phyloP scores from a whole-genome alignment of 2,113 vertebrate species.

The Kryptolebias marmoratus region DNA sequence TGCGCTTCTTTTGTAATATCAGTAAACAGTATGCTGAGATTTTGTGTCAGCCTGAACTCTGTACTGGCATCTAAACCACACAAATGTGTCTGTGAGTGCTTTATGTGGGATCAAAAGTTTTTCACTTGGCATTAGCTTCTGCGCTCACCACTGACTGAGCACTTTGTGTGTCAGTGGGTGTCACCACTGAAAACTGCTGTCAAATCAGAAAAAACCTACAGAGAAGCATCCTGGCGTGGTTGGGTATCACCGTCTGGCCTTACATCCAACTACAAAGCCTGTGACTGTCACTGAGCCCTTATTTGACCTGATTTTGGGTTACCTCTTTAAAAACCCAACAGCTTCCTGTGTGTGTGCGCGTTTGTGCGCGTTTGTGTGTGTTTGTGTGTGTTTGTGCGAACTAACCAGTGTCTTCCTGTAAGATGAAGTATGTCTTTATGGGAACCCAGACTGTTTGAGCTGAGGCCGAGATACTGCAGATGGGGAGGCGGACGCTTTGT shows the following conservation, averaged over 20 bases:
- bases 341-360: constrained; percentile 5
- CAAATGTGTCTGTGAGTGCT: not conserved
- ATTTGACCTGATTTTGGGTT: constrained; percentile 21
- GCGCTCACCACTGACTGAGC: not conserved
- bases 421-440: constrained; percentile 69
- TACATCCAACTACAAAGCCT: not conserved
- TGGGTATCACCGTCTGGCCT: not conserved
- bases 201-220: not conserved
- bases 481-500: constrained; percentile 57
- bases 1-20: not conserved
- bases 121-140: not conserved
- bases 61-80: not conserved
- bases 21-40: not conserved
- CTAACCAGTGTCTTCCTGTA: constrained; percentile 83
- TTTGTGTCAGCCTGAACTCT: not conserved
- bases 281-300: not conserved
- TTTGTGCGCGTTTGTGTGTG: no score
- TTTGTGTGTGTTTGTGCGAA: not conserved
- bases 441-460: constrained; percentile 80
- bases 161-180: constrained; percentile 5
- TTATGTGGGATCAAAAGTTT: constrained; percentile 8
- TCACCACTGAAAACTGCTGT: not conserved
- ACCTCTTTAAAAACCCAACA: not conserved
- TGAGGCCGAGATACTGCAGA: constrained; percentile 85
- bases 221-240: not conserved